Evolutionary conservation across 2,888 invertebrate genomes (phyloP).

Genomic region (Cerceris rybyensis): DNA sequence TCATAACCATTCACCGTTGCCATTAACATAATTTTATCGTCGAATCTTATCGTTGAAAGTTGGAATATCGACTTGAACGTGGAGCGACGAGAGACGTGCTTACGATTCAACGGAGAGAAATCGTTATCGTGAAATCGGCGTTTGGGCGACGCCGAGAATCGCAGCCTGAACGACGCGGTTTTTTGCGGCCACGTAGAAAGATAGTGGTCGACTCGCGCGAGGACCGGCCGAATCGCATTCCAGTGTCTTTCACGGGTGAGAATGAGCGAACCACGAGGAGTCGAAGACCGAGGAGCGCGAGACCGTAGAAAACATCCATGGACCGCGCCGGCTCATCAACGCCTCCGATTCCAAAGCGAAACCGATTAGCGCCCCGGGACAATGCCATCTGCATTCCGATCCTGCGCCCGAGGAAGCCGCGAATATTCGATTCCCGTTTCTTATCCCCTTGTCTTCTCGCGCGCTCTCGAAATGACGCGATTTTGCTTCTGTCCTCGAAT

Average conservation of each 20-base stretch:
- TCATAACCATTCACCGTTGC: neutral
- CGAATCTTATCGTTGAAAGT: neutral
- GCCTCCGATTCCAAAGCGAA: slow-evolving; percentile 71
- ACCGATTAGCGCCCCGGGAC: slow-evolving; percentile 78
- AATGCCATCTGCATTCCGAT: slow-evolving; percentile 80
- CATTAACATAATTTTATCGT: slow-evolving; percentile 3
- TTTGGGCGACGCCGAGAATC: neutral
- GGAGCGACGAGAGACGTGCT: neutral
- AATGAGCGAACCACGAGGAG: slow-evolving; percentile 63
- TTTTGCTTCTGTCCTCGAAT: slow-evolving; percentile 4
- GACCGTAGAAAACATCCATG: slow-evolving; percentile 77
- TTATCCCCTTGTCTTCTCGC: slow-evolving; percentile 28
- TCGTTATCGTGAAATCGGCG: neutral
- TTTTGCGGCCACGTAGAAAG: slow-evolving; percentile 74
- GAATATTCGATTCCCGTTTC: slow-evolving; percentile 42
- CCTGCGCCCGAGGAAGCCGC: slow-evolving; percentile 66
- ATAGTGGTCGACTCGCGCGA: slow-evolving; percentile 60
- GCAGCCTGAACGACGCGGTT: slow-evolving; percentile 48
- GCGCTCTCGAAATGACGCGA: slow-evolving; percentile 30
- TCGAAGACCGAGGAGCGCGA: slow-evolving; percentile 38
- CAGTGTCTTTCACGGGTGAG: slow-evolving; percentile 73
- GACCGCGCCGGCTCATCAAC: slow-evolving; percentile 78
- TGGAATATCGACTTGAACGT: neutral
- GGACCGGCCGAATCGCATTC: slow-evolving; percentile 73
- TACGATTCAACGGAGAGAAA: no score